Evolutionary conservation across 2,113 vertebrate species (phyloP).

Genomic region (Caranx ignobilis): DNA sequence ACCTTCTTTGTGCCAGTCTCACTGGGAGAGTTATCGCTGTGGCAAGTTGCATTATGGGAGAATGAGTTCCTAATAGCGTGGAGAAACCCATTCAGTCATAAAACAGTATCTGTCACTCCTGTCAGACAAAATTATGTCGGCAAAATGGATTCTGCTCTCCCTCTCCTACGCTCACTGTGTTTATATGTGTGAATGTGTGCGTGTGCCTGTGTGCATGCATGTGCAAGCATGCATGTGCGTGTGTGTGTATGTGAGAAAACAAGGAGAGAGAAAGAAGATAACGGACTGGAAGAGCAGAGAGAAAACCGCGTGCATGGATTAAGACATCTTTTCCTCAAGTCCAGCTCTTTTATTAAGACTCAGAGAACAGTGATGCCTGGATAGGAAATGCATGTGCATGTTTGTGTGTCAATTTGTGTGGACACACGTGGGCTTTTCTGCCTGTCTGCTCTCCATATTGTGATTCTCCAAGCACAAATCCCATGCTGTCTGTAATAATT

Average conservation of each 20-base stretch:
- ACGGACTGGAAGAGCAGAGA: slow-evolving; percentile 35
- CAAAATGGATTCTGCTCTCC: slow-evolving; percentile 65
- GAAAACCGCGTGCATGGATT: slow-evolving; percentile 32
- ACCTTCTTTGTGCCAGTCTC: slow-evolving; percentile 61
- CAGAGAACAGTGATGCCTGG: slow-evolving; percentile 1
- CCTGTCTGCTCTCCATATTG: slow-evolving; percentile 64
- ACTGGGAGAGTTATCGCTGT: slow-evolving; percentile 53
- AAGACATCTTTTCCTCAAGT: slow-evolving; percentile 39
- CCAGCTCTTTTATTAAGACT: slow-evolving; percentile 32
- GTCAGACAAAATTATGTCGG: slow-evolving; percentile 77
- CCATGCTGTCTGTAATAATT: slow-evolving; percentile 78
- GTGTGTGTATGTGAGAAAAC: slow-evolving; percentile 29
- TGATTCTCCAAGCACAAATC: slow-evolving; percentile 75
- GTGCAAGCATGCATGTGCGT: background rate
- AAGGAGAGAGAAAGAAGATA: slow-evolving; percentile 37
- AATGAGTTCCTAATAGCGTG: slow-evolving; percentile 76
- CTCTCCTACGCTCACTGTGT: slow-evolving; percentile 28
- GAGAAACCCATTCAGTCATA: slow-evolving; percentile 80
- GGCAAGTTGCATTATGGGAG: slow-evolving; percentile 79
- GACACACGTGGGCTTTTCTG: slow-evolving; percentile 12
- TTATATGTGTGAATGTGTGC: slow-evolving; percentile 18
- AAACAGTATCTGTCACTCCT: slow-evolving; percentile 81
- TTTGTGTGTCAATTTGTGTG: background rate
- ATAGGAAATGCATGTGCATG: slow-evolving; percentile 13
- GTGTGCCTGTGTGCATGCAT: background rate